These are phyloP conservation scores for Abrostola triplasia DNA, from an alignment of 2,888 invertebrate species.

Conservation along the genomic window DNA sequence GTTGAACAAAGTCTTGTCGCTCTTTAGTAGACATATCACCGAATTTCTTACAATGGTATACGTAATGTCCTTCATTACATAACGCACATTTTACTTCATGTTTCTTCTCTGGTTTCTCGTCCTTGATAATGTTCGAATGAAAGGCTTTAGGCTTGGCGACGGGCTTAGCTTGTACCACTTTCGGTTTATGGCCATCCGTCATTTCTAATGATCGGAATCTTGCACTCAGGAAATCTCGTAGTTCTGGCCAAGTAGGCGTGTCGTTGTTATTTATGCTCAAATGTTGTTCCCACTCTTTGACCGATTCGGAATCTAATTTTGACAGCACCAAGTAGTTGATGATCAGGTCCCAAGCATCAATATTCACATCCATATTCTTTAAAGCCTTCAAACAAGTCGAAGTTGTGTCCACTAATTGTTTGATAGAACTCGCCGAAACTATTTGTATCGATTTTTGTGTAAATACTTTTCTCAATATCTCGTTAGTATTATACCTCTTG, in stretches of 20 bases:
- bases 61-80: conserved; percentile 17
- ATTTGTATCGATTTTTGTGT: conserved; percentile 13
- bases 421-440: conserved; percentile 18
- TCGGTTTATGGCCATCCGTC: conserved; percentile 16
- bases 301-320: conserved; percentile 17
- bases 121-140: conserved; percentile 10
- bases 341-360: conserved; percentile 15
- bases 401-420: conserved; percentile 21
- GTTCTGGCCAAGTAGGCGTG: conserved; percentile 17
- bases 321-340: conserved; percentile 10
- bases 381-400: conserved; percentile 19
- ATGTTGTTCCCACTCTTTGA: conserved; percentile 19
- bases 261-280: conserved; percentile 5
- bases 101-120: conserved; percentile 15
- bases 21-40: conserved; percentile 9
- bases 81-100: conserved; percentile 9
- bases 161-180: conserved; percentile 9
- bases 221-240: conserved; percentile 18
- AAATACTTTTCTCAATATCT: conserved; percentile 21
- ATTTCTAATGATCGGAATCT: conserved; percentile 29
- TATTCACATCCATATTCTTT: conserved; percentile 17
- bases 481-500: conserved; percentile 21
- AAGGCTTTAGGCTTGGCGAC: conserved; percentile 13
- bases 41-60: conserved; percentile 26
- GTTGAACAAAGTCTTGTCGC: conserved; percentile 25